phyloP scores from a whole-genome alignment of 2,113 vertebrate species.

The Herpetotheres cachinnans region DNA sequence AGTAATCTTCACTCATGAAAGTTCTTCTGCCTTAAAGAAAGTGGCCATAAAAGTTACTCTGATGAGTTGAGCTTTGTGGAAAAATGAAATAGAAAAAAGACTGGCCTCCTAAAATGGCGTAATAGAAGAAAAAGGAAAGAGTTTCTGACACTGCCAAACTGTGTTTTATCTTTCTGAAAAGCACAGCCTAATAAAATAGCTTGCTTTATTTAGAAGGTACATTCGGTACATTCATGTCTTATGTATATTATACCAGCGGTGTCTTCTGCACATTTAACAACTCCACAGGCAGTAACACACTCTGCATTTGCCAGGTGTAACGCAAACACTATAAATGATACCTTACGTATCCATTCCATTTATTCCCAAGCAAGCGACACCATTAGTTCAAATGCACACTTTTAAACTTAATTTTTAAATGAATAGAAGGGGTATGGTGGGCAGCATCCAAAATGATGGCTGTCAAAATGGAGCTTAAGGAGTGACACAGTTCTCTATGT shows the following conservation, averaged over 20 bases:
- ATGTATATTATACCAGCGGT: not conserved
- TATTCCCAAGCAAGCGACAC: not conserved
- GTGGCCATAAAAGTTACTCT: not conserved
- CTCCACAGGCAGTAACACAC: not conserved
- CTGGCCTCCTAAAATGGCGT: not conserved
- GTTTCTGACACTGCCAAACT: not conserved
- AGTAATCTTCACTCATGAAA: not conserved
- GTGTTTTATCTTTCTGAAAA: not conserved
- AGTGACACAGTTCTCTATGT: not conserved
- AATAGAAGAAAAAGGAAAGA: not conserved
- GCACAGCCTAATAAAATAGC: not conserved
- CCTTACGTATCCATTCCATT: not conserved
- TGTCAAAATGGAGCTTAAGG: not conserved
- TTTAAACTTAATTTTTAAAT: not conserved
- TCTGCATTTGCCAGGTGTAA: not conserved
- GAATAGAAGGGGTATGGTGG: not conserved
- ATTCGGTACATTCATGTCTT: not conserved
- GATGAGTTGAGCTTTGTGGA: not conserved
- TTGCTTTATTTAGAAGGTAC: not conserved
- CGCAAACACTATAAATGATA: not conserved
- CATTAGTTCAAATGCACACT: not conserved
- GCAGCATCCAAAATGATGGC: not conserved
- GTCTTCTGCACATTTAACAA: not conserved
- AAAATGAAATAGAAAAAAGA: not conserved
- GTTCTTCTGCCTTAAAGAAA: not conserved